Conservation (phyloP, 2,888 invertebrate species). For the Toxonevra muliebris region DNA sequence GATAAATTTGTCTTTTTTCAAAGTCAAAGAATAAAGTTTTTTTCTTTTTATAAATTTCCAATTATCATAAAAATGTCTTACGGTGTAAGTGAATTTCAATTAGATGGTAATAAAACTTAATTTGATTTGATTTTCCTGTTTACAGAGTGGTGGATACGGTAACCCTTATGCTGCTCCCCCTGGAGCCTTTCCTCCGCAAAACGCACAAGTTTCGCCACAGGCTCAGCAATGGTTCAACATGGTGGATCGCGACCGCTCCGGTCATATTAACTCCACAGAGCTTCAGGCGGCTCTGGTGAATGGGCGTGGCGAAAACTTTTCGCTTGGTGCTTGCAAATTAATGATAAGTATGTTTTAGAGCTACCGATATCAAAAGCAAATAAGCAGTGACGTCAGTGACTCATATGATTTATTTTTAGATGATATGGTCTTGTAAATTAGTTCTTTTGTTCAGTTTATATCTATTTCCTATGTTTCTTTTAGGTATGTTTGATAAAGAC, state of each 20-base stretch:
- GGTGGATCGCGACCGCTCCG: conserved; percentile 85
- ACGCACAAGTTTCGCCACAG: conserved; percentile 74
- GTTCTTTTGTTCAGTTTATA: background rate
- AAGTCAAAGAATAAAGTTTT: background rate
- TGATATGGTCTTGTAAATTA: too few species aligned
- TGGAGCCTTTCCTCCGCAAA: conserved; percentile 63
- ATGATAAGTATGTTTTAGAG: conserved; percentile 73
- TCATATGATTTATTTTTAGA: conserved; percentile 12
- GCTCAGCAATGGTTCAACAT: conserved; percentile 85
- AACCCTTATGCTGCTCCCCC: conserved; percentile 54
- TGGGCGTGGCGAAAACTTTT: conserved; percentile 78
- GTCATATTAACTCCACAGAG: conserved; percentile 80
- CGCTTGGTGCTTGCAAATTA: conserved; percentile 82
- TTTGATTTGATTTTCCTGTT: background rate
- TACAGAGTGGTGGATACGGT: conserved; percentile 33
- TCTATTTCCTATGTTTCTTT: conserved; percentile 1
- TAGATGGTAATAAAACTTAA: background rate
- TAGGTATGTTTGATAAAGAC: conserved; percentile 90
- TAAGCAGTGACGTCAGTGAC: conserved; percentile 30
- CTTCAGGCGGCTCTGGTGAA: conserved; percentile 83
- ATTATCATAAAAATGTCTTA: conserved; percentile 50
- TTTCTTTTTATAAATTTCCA: background rate
- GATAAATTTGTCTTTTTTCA: background rate
- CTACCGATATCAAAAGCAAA: background rate
- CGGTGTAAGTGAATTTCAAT: conserved; percentile 44